phyloP scores from a whole-genome alignment of 2,797 vertebrate genomes.

The Catostomus latipinnis region DNA sequence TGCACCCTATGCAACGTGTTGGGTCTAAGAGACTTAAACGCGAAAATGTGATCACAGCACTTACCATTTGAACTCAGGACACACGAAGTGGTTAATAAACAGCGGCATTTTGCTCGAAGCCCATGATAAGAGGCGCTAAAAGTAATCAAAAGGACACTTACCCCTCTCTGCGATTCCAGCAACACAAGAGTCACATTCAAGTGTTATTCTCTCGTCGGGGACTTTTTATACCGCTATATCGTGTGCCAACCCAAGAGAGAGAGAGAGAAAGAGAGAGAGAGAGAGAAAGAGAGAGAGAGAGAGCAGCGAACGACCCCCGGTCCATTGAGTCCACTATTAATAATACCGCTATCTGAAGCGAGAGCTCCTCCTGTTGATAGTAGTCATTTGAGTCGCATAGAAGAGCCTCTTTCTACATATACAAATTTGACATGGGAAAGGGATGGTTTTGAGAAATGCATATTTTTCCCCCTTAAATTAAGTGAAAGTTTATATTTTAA shows the following conservation, averaged over 20 bases:
- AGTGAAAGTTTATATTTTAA: neutral
- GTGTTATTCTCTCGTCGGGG: neutral
- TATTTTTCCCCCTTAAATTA: neutral
- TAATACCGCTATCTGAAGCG: conserved; percentile 45
- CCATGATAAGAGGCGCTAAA: conserved; percentile 1
- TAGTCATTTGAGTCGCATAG: neutral
- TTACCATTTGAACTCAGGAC: conserved; percentile 33
- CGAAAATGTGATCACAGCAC: neutral
- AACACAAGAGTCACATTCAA: conserved; percentile 1
- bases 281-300: conserved; percentile 17
- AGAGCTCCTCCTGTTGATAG: conserved; percentile 71
- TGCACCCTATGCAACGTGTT: conserved; percentile 24
- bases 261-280: conserved; percentile 7
- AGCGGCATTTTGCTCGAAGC: conserved; percentile 13
- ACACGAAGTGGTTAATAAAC: conserved; percentile 2
- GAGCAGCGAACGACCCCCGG: conserved; percentile 51
- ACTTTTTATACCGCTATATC: conserved; percentile 51
- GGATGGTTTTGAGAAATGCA: neutral
- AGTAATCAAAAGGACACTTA: conserved; percentile 23
- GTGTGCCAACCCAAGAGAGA: conserved; percentile 36
- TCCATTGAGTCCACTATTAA: conserved; percentile 49
- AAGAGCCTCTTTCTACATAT: neutral
- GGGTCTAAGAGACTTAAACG: neutral
- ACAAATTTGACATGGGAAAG: too few species aligned
- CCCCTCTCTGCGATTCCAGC: conserved; percentile 11